Evolutionary conservation across 2,888 invertebrate species (phyloP).

Genomic region (Monoplex corrugatus): DNA sequence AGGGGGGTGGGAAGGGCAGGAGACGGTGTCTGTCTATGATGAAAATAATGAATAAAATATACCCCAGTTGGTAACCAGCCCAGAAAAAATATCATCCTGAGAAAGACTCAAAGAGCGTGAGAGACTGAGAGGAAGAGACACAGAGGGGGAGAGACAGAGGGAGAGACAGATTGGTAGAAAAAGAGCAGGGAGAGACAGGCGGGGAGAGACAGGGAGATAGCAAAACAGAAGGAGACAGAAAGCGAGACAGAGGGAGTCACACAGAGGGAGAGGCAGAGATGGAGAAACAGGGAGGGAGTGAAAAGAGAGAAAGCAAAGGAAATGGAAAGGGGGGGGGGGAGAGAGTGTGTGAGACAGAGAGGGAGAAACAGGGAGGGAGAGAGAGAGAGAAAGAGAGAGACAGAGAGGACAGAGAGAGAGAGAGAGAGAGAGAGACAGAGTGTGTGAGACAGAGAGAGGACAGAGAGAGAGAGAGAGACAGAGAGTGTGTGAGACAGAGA

Average conservation of each 20-base stretch:
- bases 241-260: neutral
- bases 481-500: slow-evolving; percentile 30
- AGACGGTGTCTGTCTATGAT: too few relatives aligned
- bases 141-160: neutral
- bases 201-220: neutral
- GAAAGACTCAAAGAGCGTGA: too few relatives aligned
- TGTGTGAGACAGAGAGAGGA: neutral
- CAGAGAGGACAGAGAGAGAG: too few relatives aligned
- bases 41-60: too few relatives aligned
- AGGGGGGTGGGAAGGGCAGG: too few relatives aligned
- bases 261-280: neutral
- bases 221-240: neutral
- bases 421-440: slow-evolving; percentile 6
- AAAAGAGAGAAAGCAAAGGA: neutral
- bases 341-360: too few relatives aligned
- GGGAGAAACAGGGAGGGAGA: neutral
- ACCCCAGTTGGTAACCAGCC: too few relatives aligned
- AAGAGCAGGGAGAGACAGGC: neutral
- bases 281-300: neutral
- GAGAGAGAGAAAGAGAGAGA: neutral
- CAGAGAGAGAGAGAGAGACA: slow-evolving; percentile 1
- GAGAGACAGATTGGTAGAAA: neutral
- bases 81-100: too few relatives aligned
- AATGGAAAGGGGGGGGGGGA: too few relatives aligned
- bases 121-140: neutral